A percentile compares a stretch with the other conserved stretches of the same genome.
Evolutionary conservation across 2,888 invertebrate genomes (phyloP).

Genomic region (Imbricaverruca yamaguchii): DNA sequence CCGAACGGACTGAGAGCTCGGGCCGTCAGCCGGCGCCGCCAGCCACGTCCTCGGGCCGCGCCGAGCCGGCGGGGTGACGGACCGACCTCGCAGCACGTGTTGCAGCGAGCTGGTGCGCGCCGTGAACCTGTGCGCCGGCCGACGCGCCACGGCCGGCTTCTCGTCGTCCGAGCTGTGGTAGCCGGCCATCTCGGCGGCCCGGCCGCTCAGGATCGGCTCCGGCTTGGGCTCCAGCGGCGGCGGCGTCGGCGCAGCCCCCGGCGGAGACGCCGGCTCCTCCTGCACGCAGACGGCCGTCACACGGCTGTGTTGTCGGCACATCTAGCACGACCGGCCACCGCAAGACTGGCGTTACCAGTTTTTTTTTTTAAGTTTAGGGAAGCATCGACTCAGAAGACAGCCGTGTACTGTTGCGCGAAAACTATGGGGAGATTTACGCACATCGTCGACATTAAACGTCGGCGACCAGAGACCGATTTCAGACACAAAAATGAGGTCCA

Average conservation of each 20-base stretch:
- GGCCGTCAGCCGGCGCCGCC: no score
- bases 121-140: background rate
- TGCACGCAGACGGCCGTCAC: background rate
- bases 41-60: no score
- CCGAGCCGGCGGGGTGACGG: no score
- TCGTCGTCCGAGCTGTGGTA: slow-evolving; percentile 8
- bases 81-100: background rate
- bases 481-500: no score
- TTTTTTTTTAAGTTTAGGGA: background rate
- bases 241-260: background rate
- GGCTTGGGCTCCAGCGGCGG: background rate
- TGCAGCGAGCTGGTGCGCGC: background rate
- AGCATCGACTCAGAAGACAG: background rate
- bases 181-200: slow-evolving; percentile 5
- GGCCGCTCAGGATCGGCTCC: background rate
- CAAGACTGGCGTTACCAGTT: no score
- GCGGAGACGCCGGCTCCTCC: background rate
- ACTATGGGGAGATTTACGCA: no score
- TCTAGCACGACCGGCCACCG: no score
- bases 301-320: no score
- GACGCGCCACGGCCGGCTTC: background rate
- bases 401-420: no score
- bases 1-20: no score
- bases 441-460: no score
- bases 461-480: no score